Evolutionary conservation across 2,797 vertebrate species (phyloP).

Genomic region (Kryptolebias ocellatus): DNA sequence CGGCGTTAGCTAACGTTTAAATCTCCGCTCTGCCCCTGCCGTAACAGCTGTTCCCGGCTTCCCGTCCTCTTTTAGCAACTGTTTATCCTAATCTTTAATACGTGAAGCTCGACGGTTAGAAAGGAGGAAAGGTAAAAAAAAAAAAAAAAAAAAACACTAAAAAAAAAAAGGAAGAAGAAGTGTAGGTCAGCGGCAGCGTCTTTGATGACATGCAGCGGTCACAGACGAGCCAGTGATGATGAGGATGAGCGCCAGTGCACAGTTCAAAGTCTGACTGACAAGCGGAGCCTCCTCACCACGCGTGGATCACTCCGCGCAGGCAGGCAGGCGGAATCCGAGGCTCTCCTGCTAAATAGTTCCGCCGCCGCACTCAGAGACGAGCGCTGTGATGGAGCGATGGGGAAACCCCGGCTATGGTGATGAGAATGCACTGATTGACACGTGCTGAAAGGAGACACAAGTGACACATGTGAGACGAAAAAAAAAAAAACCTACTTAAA

Average conservation of each 20-base stretch:
- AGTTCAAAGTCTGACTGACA: conserved; percentile 84
- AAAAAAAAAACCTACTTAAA: background rate
- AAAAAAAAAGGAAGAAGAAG: background rate
- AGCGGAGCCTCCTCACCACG: conserved; percentile 69
- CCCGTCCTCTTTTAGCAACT: conserved; percentile 30
- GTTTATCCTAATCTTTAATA: conserved; percentile 62
- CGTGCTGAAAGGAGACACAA: background rate
- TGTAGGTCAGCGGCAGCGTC: conserved; percentile 40
- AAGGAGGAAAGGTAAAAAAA: too few species aligned
- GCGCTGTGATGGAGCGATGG: background rate
- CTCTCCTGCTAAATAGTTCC: conserved; percentile 68
- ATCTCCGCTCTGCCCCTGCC: conserved; percentile 46
- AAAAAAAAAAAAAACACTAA: too few species aligned
- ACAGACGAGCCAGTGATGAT: conserved; percentile 48
- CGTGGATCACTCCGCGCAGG: conserved; percentile 67
- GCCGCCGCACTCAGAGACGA: conserved; percentile 32
- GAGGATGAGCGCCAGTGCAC: conserved; percentile 76
- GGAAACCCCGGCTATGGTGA: conserved; percentile 1
- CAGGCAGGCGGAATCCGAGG: conserved; percentile 19
- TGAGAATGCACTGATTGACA: background rate
- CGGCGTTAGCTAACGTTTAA: conserved; percentile 52
- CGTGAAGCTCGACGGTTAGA: conserved; percentile 40
- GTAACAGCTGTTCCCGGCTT: conserved; percentile 31
- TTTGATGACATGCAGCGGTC: conserved; percentile 50
- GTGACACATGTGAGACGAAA: background rate